phyloP scores from a whole-genome alignment of 2,888 invertebrate genomes.

The Aradus depressus region DNA sequence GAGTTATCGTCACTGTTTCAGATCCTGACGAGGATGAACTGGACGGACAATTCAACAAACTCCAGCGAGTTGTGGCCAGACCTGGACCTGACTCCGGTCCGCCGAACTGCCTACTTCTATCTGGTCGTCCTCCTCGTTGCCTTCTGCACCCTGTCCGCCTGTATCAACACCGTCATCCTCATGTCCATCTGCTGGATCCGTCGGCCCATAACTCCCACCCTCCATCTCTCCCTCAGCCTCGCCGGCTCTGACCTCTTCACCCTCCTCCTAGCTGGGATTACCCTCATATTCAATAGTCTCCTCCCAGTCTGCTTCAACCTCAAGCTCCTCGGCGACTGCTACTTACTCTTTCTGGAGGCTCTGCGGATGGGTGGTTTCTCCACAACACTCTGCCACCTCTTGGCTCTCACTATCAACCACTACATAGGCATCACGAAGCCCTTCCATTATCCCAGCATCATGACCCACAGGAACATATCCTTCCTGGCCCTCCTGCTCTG shows the following conservation, averaged over 20 bases:
- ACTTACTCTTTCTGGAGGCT: constrained; percentile 37
- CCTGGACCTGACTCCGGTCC: no score
- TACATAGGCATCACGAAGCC: constrained; percentile 52
- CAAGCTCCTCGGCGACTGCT: constrained; percentile 29
- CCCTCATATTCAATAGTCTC: constrained; percentile 44
- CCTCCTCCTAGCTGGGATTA: constrained; percentile 42
- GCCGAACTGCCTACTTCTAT: constrained; percentile 31
- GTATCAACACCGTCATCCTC: constrained; percentile 45
- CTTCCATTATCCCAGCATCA: constrained; percentile 49
- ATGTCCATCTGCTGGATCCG: constrained; percentile 45
- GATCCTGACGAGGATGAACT: no score
- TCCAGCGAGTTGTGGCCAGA: no score
- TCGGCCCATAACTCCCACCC: constrained; percentile 45
- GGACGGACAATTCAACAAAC: no score
- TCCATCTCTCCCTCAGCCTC: constrained; percentile 27
- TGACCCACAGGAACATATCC: constrained; percentile 44
- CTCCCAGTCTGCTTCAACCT: constrained; percentile 36
- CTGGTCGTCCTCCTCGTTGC: constrained; percentile 37
- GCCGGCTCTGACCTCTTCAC: constrained; percentile 34
- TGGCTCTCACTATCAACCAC: constrained; percentile 53
- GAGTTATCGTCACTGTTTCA: no score
- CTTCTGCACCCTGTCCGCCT: constrained; percentile 43
- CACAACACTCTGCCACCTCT: constrained; percentile 50
- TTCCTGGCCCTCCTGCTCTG: constrained; percentile 44
- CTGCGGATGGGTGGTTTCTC: constrained; percentile 47